Conservation (phyloP, 2,888 invertebrate genomes). For the Calameuta filiformis region DNA sequence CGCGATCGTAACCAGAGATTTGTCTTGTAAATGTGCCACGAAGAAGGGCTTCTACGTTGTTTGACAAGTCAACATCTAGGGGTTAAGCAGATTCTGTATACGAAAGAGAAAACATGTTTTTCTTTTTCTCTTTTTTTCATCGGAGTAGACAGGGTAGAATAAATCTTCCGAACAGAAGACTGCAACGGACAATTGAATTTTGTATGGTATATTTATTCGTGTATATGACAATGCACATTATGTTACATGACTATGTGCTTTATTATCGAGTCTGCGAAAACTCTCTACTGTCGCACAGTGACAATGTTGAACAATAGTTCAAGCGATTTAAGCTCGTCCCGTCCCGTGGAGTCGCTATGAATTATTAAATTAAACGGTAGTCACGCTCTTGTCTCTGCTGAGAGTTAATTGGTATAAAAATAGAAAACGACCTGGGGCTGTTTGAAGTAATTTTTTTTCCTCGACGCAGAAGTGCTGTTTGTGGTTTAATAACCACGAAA, state of each 20-base stretch:
- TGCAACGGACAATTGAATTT: background rate
- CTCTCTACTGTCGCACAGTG: background rate
- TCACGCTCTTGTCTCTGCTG: background rate
- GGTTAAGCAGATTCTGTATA: background rate
- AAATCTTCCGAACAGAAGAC: background rate
- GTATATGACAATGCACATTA: background rate
- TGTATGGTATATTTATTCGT: background rate
- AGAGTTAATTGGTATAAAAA: background rate
- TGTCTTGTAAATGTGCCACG: background rate
- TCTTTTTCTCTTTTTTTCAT: background rate
- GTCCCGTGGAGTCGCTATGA: background rate
- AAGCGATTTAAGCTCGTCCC: background rate
- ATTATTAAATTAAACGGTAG: background rate
- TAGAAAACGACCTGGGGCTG: background rate
- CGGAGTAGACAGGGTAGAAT: background rate
- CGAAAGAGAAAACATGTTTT: background rate
- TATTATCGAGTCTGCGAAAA: background rate
- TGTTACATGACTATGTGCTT: background rate
- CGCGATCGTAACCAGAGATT: background rate
- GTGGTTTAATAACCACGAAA: conserved; percentile 17
- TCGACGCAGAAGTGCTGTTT: background rate
- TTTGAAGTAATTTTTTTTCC: background rate
- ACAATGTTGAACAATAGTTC: background rate
- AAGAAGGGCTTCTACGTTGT: background rate
- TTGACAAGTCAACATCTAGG: background rate